Percentiles rank a stretch among this genome's conserved stretches.
Conservation (phyloP, 2,113 vertebrate species). For the Ptilorrhoa leucosticta region DNA sequence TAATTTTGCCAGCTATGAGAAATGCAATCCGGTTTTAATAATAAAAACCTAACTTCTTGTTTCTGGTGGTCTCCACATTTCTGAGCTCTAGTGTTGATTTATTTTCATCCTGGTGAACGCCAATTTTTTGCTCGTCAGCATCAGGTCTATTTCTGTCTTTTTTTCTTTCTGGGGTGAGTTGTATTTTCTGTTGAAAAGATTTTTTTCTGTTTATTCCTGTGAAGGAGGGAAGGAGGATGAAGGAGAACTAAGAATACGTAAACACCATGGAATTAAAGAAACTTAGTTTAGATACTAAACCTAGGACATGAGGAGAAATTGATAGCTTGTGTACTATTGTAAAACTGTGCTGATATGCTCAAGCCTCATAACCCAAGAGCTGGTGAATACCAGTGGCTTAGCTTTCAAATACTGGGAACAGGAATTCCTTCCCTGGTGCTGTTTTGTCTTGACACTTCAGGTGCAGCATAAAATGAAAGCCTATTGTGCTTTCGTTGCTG, state of each 20-base stretch:
- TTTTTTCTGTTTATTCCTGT: background rate
- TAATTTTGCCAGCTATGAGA: background rate
- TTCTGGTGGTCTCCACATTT: background rate
- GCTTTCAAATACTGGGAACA: background rate
- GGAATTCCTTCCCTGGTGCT: background rate
- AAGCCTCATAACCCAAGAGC: background rate
- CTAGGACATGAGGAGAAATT: background rate
- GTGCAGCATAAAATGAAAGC: background rate
- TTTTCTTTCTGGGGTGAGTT: background rate
- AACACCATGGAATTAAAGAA: background rate
- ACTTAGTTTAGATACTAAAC: background rate
- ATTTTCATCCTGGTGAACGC: background rate
- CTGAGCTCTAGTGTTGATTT: background rate
- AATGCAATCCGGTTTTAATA: background rate
- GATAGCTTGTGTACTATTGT: background rate
- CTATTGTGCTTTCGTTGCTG: background rate
- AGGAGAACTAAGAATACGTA: background rate
- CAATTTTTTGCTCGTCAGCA: background rate
- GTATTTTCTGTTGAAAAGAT: background rate
- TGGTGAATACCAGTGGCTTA: background rate
- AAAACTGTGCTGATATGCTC: background rate
- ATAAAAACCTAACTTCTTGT: background rate
- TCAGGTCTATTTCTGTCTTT: background rate
- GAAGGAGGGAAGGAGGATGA: background rate
- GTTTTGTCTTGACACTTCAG: background rate